Conservation (phyloP, 2,797 vertebrate species). For the Benthosema pterotum region DNA sequence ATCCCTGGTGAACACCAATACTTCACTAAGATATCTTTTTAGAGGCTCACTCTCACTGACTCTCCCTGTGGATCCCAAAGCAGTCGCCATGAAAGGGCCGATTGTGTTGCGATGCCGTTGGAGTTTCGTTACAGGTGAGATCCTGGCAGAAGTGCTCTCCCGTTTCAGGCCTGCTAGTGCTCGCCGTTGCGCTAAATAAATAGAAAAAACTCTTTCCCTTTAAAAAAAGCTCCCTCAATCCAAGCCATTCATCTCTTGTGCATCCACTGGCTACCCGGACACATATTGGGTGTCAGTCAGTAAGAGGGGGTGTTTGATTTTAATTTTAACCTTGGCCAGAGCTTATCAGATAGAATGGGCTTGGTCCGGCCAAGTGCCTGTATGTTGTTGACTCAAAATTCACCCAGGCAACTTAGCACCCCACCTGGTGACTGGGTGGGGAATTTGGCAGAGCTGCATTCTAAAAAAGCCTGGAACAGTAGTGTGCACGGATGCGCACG, state of each 20-base stretch:
- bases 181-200: slow-evolving; percentile 39
- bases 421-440: slow-evolving; percentile 59
- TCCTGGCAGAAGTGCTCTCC: slow-evolving; percentile 45
- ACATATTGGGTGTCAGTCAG: slow-evolving; percentile 19
- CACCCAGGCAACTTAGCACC: slow-evolving; percentile 31
- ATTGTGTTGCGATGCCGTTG: slow-evolving; percentile 62
- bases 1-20: slow-evolving; percentile 21
- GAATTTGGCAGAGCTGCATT: slow-evolving; percentile 47
- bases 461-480: slow-evolving; percentile 8
- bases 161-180: slow-evolving; percentile 47
- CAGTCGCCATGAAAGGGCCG: slow-evolving; percentile 59
- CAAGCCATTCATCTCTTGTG: slow-evolving; percentile 32
- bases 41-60: slow-evolving; percentile 19
- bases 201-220: slow-evolving; percentile 5
- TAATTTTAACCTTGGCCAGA: slow-evolving; percentile 35
- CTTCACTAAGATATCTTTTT: slow-evolving; percentile 24
- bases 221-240: slow-evolving; percentile 38
- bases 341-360: slow-evolving; percentile 37
- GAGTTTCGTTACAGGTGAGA: slow-evolving; percentile 71
- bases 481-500: neutral
- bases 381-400: slow-evolving; percentile 45
- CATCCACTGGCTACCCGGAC: slow-evolving; percentile 32
- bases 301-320: slow-evolving; percentile 30
- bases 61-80: slow-evolving; percentile 28
- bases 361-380: slow-evolving; percentile 17